Conservation (phyloP, 2,888 invertebrate genomes). For the Aphelenchoides bicaudatus region DNA sequence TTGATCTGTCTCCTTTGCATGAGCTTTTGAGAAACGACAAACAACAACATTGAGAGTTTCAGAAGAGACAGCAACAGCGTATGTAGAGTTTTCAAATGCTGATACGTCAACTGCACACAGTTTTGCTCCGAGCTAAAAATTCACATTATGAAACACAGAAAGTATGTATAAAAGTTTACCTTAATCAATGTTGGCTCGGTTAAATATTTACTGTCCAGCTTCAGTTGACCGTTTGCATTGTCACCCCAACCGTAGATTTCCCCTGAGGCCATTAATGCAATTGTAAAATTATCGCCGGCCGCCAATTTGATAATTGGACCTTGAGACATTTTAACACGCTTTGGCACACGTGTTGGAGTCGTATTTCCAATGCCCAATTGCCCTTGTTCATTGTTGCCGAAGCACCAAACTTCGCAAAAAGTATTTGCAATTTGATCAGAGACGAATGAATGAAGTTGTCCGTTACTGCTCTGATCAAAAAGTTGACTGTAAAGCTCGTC, state of each 20-base stretch:
- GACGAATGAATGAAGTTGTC: conserved; percentile 12
- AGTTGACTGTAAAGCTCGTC: neutral
- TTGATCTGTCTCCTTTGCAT: neutral
- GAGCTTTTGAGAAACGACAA: conserved; percentile 11
- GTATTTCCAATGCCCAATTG: conserved; percentile 33
- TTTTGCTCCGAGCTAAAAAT: conserved; percentile 28
- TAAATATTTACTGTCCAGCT: conserved; percentile 28
- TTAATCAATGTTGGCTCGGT: conserved; percentile 30
- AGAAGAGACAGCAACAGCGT: conserved; percentile 21
- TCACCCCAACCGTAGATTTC: conserved; percentile 38
- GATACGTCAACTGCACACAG: conserved; percentile 31
- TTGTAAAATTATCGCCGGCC: conserved; percentile 31
- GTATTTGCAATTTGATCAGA: conserved; percentile 14
- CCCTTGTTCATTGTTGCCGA: conserved; percentile 29
- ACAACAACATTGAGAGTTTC: conserved; percentile 18
- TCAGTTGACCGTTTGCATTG: conserved; percentile 33
- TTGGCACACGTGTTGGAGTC: conserved; percentile 22
- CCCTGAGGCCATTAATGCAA: conserved; percentile 31
- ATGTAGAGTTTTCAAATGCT: conserved; percentile 24
- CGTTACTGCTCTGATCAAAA: conserved; percentile 10
- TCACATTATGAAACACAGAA: neutral
- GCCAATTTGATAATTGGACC: conserved; percentile 28
- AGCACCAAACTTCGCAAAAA: conserved; percentile 32
- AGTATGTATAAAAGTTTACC: conserved; percentile 12
- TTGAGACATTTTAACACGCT: conserved; percentile 21